Conservation (phyloP, 1,140 invertebrate species). For the Brachionus koreanus region DNA sequence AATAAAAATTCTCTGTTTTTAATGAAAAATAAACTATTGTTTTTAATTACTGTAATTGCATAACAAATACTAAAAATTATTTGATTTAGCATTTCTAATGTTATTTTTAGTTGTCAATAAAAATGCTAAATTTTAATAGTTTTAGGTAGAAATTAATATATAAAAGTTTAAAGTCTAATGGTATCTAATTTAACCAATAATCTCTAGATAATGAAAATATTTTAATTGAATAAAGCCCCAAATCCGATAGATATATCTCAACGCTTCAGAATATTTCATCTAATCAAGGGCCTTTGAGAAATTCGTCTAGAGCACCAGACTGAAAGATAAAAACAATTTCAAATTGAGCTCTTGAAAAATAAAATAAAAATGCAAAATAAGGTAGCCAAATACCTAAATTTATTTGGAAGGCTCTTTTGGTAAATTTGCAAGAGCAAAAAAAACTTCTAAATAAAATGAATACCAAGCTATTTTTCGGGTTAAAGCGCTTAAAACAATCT, state of each 20-base stretch:
- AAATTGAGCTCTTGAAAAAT: not conserved
- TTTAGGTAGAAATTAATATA: no score
- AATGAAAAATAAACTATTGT: no score
- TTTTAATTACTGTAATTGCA: no score
- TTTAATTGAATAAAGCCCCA: no score
- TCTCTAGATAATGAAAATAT: no score
- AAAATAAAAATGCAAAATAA: not conserved
- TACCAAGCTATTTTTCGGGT: not conserved
- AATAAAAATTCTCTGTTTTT: no score
- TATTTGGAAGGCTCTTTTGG: not conserved
- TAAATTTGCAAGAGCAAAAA: not conserved
- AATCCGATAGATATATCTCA: not conserved
- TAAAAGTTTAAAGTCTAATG: no score
- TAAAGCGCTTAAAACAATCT: slow-evolving; percentile 2
- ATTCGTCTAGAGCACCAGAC: not conserved
- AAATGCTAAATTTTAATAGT: no score
- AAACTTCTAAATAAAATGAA: not conserved
- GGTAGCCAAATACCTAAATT: not conserved
- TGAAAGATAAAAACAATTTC: not conserved
- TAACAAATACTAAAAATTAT: no score
- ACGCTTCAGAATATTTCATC: not conserved
- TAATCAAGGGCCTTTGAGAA: not conserved
- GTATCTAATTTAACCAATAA: no score
- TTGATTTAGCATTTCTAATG: no score
- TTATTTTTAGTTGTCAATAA: no score